Base-by-base conservation (phyloP, 1,140 invertebrate species). In the Diprion similis region DNA sequence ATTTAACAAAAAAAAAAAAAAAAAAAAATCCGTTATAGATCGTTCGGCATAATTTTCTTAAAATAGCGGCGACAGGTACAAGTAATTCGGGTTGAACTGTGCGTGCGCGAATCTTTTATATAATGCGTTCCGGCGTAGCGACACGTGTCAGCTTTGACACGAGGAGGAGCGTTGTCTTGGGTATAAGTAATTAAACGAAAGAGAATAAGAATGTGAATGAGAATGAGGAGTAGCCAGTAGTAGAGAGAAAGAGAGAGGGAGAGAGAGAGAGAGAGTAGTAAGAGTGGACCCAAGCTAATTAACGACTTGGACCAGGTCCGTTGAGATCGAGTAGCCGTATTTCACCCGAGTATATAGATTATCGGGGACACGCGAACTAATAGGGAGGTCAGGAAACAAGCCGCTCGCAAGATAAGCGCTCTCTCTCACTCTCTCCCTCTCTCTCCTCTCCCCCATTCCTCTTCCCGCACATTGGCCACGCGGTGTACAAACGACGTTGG, bases 281-380 rank as follows among this genome's bases (percentile, higher is more conserved):
- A 67, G 64, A 45, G 64, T 59, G 11, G 67, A 37, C 73, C 65
- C 66, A 69, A 71, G 77, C 83, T 84, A 86, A 86, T 85, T 85
- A 85, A 85, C 81, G 83, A 85, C 51, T 59, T 8, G 51, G 51
- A 59, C 76, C 76, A 18, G 75, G 83, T 80, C 79, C 82, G 83
- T 85, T 81, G 81, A 85, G 85, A 84, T 84, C 81, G 78, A 86
- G 79, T 85, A 76, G 81, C 80, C 81, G 80, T 85, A 86, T 84
- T 85, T 85, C 80, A 85, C 81, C 65, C 76, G 46, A 64, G 24
- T 69, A 70, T 79, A 76, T 76, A 78, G 76, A 80, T 81, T 79
- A 77, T 69, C 73, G 70, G 24, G 73, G 78, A 81, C 79, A 79
- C 80, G 77, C 15, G 75, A 83, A 85, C 82, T 85, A 87, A 85